Conservation (phyloP, 2,888 invertebrate genomes). For the Conus canariensis region DNA sequence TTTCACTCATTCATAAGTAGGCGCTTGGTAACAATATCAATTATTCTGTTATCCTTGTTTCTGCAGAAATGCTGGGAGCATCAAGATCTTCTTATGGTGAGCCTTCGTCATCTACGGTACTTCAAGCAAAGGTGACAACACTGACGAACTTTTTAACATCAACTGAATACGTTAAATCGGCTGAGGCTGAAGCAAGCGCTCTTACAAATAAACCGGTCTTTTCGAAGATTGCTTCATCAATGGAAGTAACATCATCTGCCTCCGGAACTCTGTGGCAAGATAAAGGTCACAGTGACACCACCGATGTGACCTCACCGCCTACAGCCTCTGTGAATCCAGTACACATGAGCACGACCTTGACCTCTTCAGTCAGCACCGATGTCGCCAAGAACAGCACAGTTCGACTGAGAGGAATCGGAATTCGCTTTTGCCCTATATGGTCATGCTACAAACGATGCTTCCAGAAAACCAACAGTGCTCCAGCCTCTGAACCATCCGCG, state of each 20-base stretch:
- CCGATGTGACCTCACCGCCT: not conserved
- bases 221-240: not conserved
- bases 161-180: not conserved
- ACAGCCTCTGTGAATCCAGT: not conserved
- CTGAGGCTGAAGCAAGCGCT: not conserved
- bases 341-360: not conserved
- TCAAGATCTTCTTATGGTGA: not conserved
- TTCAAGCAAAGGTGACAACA: too few relatives aligned
- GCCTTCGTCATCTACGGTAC: not conserved
- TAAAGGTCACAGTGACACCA: not conserved
- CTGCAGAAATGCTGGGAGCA: not conserved
- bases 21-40: not conserved
- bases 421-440: constrained; percentile 21
- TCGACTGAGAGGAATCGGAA: constrained; percentile 23
- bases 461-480: not conserved
- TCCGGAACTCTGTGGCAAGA: not conserved
- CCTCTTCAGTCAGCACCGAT: not conserved
- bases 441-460: constrained; percentile 34
- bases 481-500: not conserved
- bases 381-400: not conserved
- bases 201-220: too few relatives aligned
- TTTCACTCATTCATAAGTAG: not conserved
- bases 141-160: too few relatives aligned
- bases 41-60: not conserved
- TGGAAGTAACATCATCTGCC: not conserved